Base-by-base conservation (phyloP, 2,888 invertebrate genomes). In the Meiosimyza platycephala region DNA sequence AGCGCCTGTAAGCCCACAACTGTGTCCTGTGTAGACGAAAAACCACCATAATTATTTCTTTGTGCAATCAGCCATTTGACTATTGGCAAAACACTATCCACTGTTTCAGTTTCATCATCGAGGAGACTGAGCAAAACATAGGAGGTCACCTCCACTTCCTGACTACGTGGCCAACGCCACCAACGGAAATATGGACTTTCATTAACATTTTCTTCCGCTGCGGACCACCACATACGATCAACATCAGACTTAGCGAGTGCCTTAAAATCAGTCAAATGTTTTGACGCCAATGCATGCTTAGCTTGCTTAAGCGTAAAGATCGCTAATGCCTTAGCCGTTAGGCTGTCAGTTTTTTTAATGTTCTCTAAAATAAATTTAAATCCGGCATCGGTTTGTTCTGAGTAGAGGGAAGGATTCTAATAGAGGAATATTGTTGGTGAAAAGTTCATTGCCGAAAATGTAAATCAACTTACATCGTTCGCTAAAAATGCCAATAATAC, bases 161-260 rank as follows among this genome's bases (percentile, higher is more conserved):
- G 76, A 55, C 85, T 84, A 72, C 77, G 79, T 1, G 80, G 70
- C 83, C 80, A 92, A 73, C 91, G 86, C 78, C 88, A 89, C 81
- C 83, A 83, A 3, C 9, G 66, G 3, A 28, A 51, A 1, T 22
- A 0, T 0, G 52, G 11, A 47, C 77, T 78, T 4, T 52, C 0
- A 1, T 60, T 72, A 69, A 90, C 89, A 13, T 83, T 82, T 59
- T 88, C 81, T 0, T 88, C 84, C 12, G 88, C 86, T 72, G 93
- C 92, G 59, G 92, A 91, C 97, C 97, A 97, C 93, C 95, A 95
- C 80, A 93, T 92, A 80, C 90, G 89, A 69, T 92, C 93, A 3
- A 80, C 89, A 68, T 90, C 88, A 16, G 90, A 85, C 76, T 89
- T 87, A 73, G 89, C 89, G 77, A 92, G 90, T 1, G 93, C 91